A percentile compares a stretch with the other conserved stretches of the same genome.
phyloP scores from a whole-genome alignment of 1,140 invertebrate genomes.

The Nymphalis io region DNA sequence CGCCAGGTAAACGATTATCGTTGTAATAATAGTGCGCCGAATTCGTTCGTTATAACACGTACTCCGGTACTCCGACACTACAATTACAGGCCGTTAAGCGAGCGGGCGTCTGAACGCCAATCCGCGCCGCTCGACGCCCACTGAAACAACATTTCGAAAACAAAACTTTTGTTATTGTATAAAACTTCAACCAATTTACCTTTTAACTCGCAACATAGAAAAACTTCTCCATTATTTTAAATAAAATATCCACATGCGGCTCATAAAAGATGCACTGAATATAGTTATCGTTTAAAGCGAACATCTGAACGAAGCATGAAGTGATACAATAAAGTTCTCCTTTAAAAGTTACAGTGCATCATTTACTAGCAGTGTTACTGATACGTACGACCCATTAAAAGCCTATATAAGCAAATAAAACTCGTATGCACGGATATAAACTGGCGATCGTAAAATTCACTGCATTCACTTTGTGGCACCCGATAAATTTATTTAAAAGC shows the following conservation, averaged over 20 bases:
- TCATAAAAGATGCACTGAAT: conserved; percentile 37
- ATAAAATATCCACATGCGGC: conserved; percentile 36
- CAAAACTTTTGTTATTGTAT: conserved; percentile 26
- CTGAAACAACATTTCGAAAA: conserved; percentile 21
- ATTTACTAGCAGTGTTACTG: conserved; percentile 65
- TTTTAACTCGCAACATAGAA: conserved; percentile 19
- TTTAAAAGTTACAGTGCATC: conserved; percentile 56
- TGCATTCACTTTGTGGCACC: conserved; percentile 70
- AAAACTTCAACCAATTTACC: conserved; percentile 25
- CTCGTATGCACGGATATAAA: conserved; percentile 68
- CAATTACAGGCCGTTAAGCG: conserved; percentile 50
- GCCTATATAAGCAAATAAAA: conserved; percentile 76
- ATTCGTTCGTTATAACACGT: conserved; percentile 46
- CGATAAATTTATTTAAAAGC: conserved; percentile 70
- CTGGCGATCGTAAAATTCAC: conserved; percentile 67
- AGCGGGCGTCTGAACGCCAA: conserved; percentile 22
- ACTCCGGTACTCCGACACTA: conserved; percentile 40
- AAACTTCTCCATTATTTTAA: conserved; percentile 37
- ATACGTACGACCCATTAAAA: conserved; percentile 71
- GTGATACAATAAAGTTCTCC: conserved; percentile 46
- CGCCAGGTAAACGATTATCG: conserved; percentile 59
- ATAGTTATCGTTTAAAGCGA: conserved; percentile 38
- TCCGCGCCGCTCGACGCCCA: conserved; percentile 21
- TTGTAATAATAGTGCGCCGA: conserved; percentile 50
- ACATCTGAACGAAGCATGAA: conserved; percentile 43